These are phyloP conservation scores for Champsocephalus esox DNA, from an alignment of 2,797 vertebrate species.

Conservation along the genomic window DNA sequence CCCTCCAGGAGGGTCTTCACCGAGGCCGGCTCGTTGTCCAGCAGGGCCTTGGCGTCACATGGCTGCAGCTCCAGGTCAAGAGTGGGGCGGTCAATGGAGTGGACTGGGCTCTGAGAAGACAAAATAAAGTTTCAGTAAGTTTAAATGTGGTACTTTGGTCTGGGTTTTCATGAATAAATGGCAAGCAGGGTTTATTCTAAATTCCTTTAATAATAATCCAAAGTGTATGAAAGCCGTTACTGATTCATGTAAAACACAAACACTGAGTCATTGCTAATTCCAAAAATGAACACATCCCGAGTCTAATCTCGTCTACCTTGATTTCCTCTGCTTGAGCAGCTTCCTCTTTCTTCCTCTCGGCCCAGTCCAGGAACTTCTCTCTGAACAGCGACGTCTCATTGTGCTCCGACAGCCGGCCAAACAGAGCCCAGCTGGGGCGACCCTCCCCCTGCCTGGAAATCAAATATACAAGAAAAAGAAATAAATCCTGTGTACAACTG, in stretches of 20 bases:
- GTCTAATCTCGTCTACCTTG: conserved; percentile 72
- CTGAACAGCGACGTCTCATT: conserved; percentile 88
- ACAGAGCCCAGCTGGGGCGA: conserved; percentile 86
- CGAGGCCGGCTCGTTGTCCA: conserved; percentile 66
- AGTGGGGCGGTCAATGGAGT: conserved; percentile 34
- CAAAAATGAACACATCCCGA: not conserved
- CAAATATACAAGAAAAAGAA: conserved; percentile 8
- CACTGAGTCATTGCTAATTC: not conserved
- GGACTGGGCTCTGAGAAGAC: conserved; percentile 67
- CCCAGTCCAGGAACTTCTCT: conserved; percentile 90
- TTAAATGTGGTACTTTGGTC: not conserved
- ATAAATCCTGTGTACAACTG: conserved; percentile 31
- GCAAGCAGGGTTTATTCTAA: not conserved
- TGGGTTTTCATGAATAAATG: not conserved
- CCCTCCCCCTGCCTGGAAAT: conserved; percentile 80
- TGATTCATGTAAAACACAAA: not conserved
- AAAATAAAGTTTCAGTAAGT: not conserved
- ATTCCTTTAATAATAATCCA: not conserved
- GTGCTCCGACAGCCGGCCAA: conserved; percentile 87
- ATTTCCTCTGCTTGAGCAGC: conserved; percentile 70
- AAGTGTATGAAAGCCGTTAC: not conserved
- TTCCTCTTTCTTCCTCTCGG: conserved; percentile 84
- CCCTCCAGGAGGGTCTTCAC: conserved; percentile 81
- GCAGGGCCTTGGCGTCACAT: conserved; percentile 77
- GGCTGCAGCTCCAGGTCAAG: conserved; percentile 81